Conservation (phyloP, 2,888 invertebrate species). For the Argynnis bischoffii region DNA sequence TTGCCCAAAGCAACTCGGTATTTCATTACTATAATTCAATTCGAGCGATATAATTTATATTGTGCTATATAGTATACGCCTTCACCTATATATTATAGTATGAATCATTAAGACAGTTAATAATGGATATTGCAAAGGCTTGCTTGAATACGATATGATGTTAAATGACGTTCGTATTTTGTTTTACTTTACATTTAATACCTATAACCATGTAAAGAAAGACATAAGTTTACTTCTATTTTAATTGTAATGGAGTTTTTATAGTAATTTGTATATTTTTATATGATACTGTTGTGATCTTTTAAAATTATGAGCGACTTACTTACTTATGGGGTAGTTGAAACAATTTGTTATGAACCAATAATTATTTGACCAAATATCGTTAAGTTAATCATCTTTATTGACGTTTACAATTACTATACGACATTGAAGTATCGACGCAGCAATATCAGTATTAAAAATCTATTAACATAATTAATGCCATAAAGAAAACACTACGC, state of each 20-base stretch:
- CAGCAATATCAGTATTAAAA: neutral
- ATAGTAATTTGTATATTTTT: too few species aligned
- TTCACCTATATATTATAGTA: conserved; percentile 33
- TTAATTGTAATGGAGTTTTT: too few species aligned
- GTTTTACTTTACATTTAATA: neutral
- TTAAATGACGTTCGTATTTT: conserved; percentile 15
- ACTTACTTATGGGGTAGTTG: too few species aligned
- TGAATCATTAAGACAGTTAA: conserved; percentile 39
- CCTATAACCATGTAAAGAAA: too few species aligned
- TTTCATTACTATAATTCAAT: conserved; percentile 82
- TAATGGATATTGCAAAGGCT: conserved; percentile 30
- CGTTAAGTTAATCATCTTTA: conserved; percentile 1
- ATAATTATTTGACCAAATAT: neutral
- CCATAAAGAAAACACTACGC: neutral
- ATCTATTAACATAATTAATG: conserved; percentile 3
- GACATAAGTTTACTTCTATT: too few species aligned
- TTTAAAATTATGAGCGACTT: too few species aligned
- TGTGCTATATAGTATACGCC: conserved; percentile 41
- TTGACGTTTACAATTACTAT: conserved; percentile 3
- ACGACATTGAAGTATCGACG: neutral
- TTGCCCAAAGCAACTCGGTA: conserved; percentile 75
- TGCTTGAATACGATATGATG: conserved; percentile 20
- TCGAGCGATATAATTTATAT: conserved; percentile 60
- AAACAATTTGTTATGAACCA: too few species aligned
- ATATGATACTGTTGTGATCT: too few species aligned